Base-by-base conservation (phyloP, 2,888 invertebrate species). In the Phorcus lineatus region DNA sequence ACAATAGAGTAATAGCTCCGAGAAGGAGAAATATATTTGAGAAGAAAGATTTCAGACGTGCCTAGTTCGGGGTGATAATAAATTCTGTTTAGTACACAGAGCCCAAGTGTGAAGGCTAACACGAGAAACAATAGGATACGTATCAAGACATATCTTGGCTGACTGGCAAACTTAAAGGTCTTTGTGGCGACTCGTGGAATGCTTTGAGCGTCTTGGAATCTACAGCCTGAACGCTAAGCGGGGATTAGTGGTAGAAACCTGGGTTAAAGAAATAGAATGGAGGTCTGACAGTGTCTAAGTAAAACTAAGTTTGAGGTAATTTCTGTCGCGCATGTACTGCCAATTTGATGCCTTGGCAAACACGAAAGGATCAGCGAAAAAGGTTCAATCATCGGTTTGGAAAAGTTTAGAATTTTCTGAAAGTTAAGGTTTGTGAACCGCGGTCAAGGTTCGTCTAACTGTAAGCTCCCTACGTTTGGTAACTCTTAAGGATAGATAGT, bases 401-500 rank as follows among this genome's bases (percentile, higher is more conserved):
- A 24, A 62, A 62, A 62, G 62, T 62, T 62, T 62, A 11, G 62
- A 62, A 62, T 62, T 62, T 62, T 62, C 62, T 62, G 62, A 62
- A 62, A 62, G 62, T 62, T 62, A 62, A 62, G 62, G 22, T 62
- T 28, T 62, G 24, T 62, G 62, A 62, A 24, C 62, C n/a, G 11
- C 16, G 62, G 62, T 24, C 28, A 62, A 28, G n/a, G 62, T 16
- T 62, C 62, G 24, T 16, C 1, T 62, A 13, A 13, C 22, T 62
- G 62, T 62, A 28, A 62, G 62, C 28, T 47, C 47, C 11, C 13
- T 11, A 47, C 6, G 47, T 47, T 47, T 47, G 47, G 47, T 47
- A 13, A 47, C 13, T 47, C 47, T 47, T 6, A 47, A 47, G 47
- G 7, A 47, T 47, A 47, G 47, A 47, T 47, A 13, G 47, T 47